Base-by-base conservation (phyloP, 2,888 invertebrate genomes). In the Pristionchus exspectatus region DNA sequence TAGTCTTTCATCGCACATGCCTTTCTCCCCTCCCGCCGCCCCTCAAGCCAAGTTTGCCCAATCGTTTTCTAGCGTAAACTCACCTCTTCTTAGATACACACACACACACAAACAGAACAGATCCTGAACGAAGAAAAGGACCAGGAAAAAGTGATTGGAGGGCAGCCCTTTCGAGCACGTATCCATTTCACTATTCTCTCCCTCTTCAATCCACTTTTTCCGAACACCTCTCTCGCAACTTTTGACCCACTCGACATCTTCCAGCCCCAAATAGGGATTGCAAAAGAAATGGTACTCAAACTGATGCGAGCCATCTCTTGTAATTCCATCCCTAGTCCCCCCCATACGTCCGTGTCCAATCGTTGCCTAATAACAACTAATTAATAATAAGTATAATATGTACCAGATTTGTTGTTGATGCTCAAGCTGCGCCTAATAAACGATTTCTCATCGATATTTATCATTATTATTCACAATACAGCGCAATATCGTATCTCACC, bases 21-120 rank as follows among this genome's bases (percentile, higher is more conserved):
- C 59, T 33, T 84, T 30, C 30, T 33, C 56, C 59, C 59, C 44
- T 50, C 44, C 81, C 44, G n/a, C 21, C 9, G 27, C 21, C 30
- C 84, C 84, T 63, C 81, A 27, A 44, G 81, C 81, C 81, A 81
- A 81, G 81, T 81, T 81, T 81, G 81, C 50, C 50, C 81, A 81
- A 54, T 81, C 81, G 81, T 81, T 50, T 81, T 81, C 81, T 50
- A 81, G 81, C 81, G 50, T 81, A 50, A 7, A 81, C 81, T 81
- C 81, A 81, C 81, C 50, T 81, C 50, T n/a, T 50, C 50, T 81
- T 74, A 74, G 74, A 74, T 27, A 72, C 69, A 69, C 18, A 74
- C 27, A 74, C 27, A 74, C 27, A 50, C 18, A 81, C 44, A 77
- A 10, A 44, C 77, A 77, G 56, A 50, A 50, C 18, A 63, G 63